These are phyloP conservation scores for Druon quercuslanigerum DNA, from an alignment of 1,140 invertebrate genomes.

Conservation along the genomic window DNA sequence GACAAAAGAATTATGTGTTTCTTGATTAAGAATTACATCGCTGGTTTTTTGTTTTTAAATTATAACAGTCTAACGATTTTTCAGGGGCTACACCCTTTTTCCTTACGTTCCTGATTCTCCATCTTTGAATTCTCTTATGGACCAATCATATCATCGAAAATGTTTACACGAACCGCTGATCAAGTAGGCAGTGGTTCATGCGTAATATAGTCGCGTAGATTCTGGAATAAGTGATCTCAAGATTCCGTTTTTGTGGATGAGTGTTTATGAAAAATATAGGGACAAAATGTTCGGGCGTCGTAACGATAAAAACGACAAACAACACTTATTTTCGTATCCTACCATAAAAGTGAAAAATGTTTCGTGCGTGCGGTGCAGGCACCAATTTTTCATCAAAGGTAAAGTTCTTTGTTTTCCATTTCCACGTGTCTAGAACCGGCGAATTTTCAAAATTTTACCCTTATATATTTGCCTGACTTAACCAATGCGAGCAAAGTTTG, in stretches of 20 bases:
- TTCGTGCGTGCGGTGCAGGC: constrained; percentile 49
- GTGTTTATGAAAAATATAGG: not conserved
- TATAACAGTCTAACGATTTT: not conserved
- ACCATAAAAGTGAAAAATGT: constrained; percentile 47
- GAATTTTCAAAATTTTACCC: not conserved
- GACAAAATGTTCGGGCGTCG: constrained; percentile 3
- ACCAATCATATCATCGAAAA: not conserved
- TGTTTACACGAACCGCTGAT: no score
- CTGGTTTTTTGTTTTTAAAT: not conserved
- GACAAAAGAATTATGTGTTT: no score
- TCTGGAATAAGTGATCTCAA: not conserved
- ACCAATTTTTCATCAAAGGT: constrained; percentile 54
- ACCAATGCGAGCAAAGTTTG: no score
- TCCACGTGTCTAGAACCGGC: not conserved
- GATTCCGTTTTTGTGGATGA: not conserved
- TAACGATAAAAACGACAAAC: not conserved
- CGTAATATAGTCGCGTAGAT: not conserved
- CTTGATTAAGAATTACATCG: no score
- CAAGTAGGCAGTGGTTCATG: not conserved
- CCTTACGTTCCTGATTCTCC: not conserved
- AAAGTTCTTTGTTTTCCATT: constrained; percentile 35
- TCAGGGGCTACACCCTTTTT: not conserved
- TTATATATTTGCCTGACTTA: not conserved
- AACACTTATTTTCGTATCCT: constrained; percentile 1
- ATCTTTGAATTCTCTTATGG: not conserved